Evolutionary conservation across 2,113 vertebrate species (phyloP), one percentile per base, ranked within the genome.

Genomic region (Bambusicola thoracicus): DNA sequence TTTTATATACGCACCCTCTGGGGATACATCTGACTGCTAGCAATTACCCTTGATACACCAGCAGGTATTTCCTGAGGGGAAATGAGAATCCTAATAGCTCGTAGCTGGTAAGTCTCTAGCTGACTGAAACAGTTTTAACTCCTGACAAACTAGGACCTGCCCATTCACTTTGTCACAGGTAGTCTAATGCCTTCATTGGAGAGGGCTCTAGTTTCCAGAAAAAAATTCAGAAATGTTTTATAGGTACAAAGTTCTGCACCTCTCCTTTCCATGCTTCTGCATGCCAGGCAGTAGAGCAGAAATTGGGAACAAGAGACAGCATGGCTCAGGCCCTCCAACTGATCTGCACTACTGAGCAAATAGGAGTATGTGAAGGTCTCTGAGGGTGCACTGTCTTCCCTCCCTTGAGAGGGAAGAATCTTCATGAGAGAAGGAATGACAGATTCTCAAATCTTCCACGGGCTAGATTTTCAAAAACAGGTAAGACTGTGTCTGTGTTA

Each of bases 31-130:
- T 92, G 85, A 92, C 93, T 96, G 84, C 84, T 84, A 84, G 83
- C 92, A 97, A 96, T 96, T 97, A 96, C 91, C 77, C 92, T 96
- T 94, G 93, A 94, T 96, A 94, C 78, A 93, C 91, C 94, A 95
- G 85, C 89, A 97, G 95, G 95, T 95, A 97, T 94, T 96, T 97
- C 95, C 95, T 96, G 85, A 96, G 88, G 95, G 90, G 92, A 95
- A 96, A 96, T 93, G 77, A 96, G 88, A 89, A 62, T 81, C 73
- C 81, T 93, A 90, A 92, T 87, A 95, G 83, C 87, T 90, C 89
- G 69, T 74, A 81, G 85, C 85, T 97, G 87, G 84, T 91, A 81
- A 93, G 46, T 41, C 74, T 94, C 92, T 69, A 93, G 44, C 80
- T 95, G 92, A 78, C 81, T 89, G 85, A 95, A 46, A 18, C 55